Evolutionary conservation across 2,888 invertebrate genomes (phyloP).

Genomic region (Ypsolopha sequella): DNA sequence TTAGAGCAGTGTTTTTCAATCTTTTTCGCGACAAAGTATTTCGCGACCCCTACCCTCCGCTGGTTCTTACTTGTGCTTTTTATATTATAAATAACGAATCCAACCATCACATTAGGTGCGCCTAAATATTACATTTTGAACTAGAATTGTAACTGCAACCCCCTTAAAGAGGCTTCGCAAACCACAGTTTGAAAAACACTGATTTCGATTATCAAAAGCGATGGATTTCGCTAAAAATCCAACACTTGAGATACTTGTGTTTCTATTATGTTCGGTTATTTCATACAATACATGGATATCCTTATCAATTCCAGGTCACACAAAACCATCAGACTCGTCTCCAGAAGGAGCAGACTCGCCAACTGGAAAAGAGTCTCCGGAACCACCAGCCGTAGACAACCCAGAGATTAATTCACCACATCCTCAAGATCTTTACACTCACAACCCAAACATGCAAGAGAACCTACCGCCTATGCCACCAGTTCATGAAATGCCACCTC

Average conservation of each 20-base stretch:
- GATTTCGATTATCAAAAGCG: too few relatives aligned
- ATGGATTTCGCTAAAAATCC: not conserved
- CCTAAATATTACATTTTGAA: too few relatives aligned
- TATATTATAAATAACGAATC: too few relatives aligned
- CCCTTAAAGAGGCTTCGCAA: too few relatives aligned
- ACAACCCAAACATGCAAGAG: constrained; percentile 35
- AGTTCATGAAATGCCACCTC: constrained; percentile 38
- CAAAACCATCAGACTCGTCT: constrained; percentile 56
- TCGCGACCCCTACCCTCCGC: too few relatives aligned
- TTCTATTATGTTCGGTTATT: not conserved
- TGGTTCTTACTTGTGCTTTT: too few relatives aligned
- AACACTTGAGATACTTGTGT: not conserved
- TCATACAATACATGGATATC: constrained; percentile 1
- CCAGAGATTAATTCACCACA: constrained; percentile 43
- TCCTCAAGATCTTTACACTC: constrained; percentile 41
- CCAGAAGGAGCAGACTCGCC: constrained; percentile 55
- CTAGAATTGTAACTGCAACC: too few relatives aligned
- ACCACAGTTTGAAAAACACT: too few relatives aligned
- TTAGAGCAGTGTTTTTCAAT: too few relatives aligned
- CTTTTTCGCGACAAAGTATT: too few relatives aligned
- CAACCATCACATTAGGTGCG: too few relatives aligned
- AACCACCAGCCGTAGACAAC: constrained; percentile 38
- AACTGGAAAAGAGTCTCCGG: constrained; percentile 50
- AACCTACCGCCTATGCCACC: constrained; percentile 21
- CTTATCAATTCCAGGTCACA: constrained; percentile 35